Base-by-base conservation (phyloP, 2,888 invertebrate genomes). In the Lithophane ornitopus region DNA sequence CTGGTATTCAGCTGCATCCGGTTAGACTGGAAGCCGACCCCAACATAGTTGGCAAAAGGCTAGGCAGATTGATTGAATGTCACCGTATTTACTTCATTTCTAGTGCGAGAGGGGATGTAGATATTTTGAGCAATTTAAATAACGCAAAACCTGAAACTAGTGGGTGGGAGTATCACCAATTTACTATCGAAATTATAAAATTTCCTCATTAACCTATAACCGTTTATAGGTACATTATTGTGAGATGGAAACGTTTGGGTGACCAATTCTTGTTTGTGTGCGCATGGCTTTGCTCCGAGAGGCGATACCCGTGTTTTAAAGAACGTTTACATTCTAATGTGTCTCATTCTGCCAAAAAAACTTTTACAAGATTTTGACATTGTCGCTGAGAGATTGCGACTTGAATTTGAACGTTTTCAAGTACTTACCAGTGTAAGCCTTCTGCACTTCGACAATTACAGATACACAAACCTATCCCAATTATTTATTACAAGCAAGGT, bases 401-500 rank as follows among this genome's bases (percentile, higher is more conserved):
- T 65, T 44, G 12, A 22, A 49, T 34, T 66, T n/a, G 1, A 49
- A 16, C 22, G 22, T 16, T 9, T 34, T 49, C 34, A 49, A 34
- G 34, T n/a, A 49, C 1, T 16, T 34, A 34, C 34, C 34, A 34
- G 6, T 4, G 11, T 49, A 9, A 3, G 28, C 9, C 49, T 49
- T 22, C n/a, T 44, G 28, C 22, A 44, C 7, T 28, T 28, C 0
- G 9, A 58, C 19, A 69, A 26, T 34, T 28, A 56, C 16, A 46
- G 26, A 49, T 34, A 8, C 1, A 19, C 49, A 52, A 26, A 54
- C 7, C 19, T 11, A n/a, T 26, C 71, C 54, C 46, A 62, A 68
- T 22, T 26, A 70, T 41, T 46, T 22, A 71, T n/a, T 34, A 61
- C 65, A 62, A 8, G 34, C 56, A 62, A 67, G 62, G 19, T 68